Base-by-base conservation (phyloP, 2,797 vertebrate genomes). In the Tympanoctomys barrerae region DNA sequence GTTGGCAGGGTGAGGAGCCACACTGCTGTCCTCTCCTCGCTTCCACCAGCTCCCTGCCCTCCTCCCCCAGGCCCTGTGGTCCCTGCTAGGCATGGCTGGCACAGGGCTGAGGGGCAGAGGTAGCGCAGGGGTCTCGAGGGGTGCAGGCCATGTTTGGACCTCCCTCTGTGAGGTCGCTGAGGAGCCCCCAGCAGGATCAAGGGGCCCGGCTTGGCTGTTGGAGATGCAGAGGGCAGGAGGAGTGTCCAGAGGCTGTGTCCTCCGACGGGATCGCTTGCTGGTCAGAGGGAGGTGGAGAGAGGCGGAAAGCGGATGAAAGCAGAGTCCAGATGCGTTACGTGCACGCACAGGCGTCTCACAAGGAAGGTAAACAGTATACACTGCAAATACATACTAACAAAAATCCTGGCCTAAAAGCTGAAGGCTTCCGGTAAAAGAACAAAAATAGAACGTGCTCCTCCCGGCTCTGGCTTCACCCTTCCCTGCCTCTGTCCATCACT, bases 351-450 rank as follows among this genome's bases (percentile, higher is more conserved):
- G 52, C 52, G 49, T 26, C 71, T 2, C 71, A 75, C 39, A 42
- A 75, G 71, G 22, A 46, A 46, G 12, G 71, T 75, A 28, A 28
- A 26, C 39, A 28, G 14, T 75, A 46, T 46, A 46, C 26, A 16
- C 39, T 73, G 11, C 39, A 46, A 75, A 75, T 42, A 7, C 28
- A 13, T 46, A 7, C 71, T 46, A 75, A 28, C 16, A 87, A 77
- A 86, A 39, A 82, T 39, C 79, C 36, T 16, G 3, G 79, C 82
- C 87, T 90, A 62, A 90, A 94, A 93, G 31, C 61, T 19, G 78
- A 84, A 80, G 42, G 52, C 79, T 75, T 90, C 64, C 31, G 36
- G 64, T 11, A 62, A 86, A 66, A n/a, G 18, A 59, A 75, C 62
- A 62, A 46, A 95, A 78, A 39, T 21, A 42, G 42, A 52, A 46